Base-by-base conservation (phyloP, 2,888 invertebrate genomes). In the Malthinus flaveolus region DNA sequence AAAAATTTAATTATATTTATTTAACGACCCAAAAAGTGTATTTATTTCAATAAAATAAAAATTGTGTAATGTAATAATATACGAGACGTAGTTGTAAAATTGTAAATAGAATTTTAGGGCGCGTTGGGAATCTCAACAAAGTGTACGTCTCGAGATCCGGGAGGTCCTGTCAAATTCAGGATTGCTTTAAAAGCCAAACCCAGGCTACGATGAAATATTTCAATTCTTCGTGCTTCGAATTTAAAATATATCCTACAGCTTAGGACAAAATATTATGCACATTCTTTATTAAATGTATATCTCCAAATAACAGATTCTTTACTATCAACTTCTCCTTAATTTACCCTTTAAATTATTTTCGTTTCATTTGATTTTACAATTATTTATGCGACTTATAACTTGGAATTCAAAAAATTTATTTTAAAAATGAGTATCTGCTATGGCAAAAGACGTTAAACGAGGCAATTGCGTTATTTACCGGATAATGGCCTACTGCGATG, bases 121-220 rank as follows among this genome's bases (percentile, higher is more conserved):
- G 56, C 60, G 64, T 60, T 49, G 56, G 44, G 60, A 60, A 60
- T 60, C 52, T 60, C 61, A 55, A 58, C 65, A 62, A 58, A 61
- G 62, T 33, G 13, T 64, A 64, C 60, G 50, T 63, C 59, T 55
- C 62, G 55, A 50, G 60, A 58, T 53, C 54, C 52, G 50, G 57
- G 49, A 58, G 55, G 51, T 49, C 55, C 66, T 64, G 68, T 66
- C 69, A 67, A 60, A 47, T 45, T 54, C 67, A 67, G 61, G 69
- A 68, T 68, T 68, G 66, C 64, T 61, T 66, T 63, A 63, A 69
- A 69, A 70, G 67, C 70, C 63, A 66, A 42, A 13, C 39, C 13
- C 23, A 23, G 23, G 65, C 66, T 64, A 64, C 69, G 70, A 72
- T 72, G 73, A 71, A 72, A 73, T 71, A 71, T 73, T 72, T 68